Evolutionary conservation across 2,888 invertebrate species (phyloP).

Genomic region (Marronus borbonicus): DNA sequence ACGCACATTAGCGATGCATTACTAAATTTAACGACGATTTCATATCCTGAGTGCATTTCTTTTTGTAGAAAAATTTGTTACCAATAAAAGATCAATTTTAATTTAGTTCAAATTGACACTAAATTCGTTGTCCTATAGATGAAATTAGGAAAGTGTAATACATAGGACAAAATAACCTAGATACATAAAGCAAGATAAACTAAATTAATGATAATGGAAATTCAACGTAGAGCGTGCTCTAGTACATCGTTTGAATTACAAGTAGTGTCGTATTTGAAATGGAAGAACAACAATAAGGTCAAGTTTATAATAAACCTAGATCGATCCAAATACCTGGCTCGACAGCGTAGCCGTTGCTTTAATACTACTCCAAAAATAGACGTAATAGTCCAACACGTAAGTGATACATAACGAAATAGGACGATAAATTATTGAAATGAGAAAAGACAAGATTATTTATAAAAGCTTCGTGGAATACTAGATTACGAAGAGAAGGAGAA

Average conservation of each 20-base stretch:
- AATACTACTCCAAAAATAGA: slow-evolving; percentile 28
- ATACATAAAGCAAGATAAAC: background rate
- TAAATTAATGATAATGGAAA: slow-evolving; percentile 17
- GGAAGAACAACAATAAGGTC: slow-evolving; percentile 33
- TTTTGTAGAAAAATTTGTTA: background rate
- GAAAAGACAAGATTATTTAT: background rate
- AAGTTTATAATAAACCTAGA: slow-evolving; percentile 43
- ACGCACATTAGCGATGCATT: background rate
- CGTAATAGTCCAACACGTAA: background rate
- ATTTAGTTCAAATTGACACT: background rate
- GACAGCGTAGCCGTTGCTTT: slow-evolving; percentile 5
- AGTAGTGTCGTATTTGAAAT: slow-evolving; percentile 24
- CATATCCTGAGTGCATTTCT: slow-evolving; percentile 10
- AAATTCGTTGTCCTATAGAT: too few relatives aligned
- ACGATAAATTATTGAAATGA: background rate
- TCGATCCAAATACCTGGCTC: slow-evolving; percentile 32
- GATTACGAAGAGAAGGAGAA: background rate
- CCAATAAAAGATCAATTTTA: background rate
- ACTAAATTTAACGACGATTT: slow-evolving; percentile 11
- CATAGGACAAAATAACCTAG: background rate
- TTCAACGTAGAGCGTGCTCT: slow-evolving; percentile 19
- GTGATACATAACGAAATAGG: background rate
- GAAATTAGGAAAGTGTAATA: too few relatives aligned
- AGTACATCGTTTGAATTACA: slow-evolving; percentile 28
- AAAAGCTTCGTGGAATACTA: slow-evolving; percentile 12